These are phyloP conservation scores for Limosa lapponica DNA, from an alignment of 2,797 vertebrate genomes.

Conservation along the genomic window DNA sequence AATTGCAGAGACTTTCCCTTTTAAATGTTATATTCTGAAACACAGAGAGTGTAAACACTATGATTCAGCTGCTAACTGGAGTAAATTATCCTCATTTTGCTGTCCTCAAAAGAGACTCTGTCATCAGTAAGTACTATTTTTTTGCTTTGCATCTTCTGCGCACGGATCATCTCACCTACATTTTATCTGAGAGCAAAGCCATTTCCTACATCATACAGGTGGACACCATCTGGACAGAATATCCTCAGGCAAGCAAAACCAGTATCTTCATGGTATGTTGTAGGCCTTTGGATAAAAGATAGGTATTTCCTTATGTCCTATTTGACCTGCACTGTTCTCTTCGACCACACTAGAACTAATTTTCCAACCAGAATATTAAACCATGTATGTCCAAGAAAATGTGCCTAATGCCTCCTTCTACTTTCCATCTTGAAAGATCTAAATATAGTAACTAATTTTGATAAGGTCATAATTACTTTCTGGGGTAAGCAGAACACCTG, in stretches of 20 bases:
- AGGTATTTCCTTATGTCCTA: conserved; percentile 35
- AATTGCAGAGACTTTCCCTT: conserved; percentile 40
- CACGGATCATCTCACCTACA: conserved; percentile 33
- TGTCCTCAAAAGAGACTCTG: conserved; percentile 43
- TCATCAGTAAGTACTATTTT: conserved; percentile 1
- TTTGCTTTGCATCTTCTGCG: neutral
- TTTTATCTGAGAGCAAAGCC: conserved; percentile 24
- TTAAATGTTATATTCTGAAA: conserved; percentile 49
- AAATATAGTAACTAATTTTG: conserved; percentile 50
- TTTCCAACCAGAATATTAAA: conserved; percentile 5
- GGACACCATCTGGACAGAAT: conserved; percentile 61
- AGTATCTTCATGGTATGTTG: conserved; percentile 26
- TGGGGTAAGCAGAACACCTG: conserved; percentile 7
- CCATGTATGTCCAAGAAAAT: neutral
- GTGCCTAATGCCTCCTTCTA: neutral
- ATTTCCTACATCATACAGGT: conserved; percentile 43
- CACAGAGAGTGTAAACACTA: conserved; percentile 43
- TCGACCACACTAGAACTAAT: neutral
- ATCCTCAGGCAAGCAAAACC: conserved; percentile 9
- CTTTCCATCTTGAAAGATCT: neutral
- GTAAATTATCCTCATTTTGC: conserved; percentile 48
- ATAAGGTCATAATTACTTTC: conserved; percentile 46
- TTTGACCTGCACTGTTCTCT: neutral
- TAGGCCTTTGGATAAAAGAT: conserved; percentile 16
- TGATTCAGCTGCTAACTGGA: conserved; percentile 61